Conservation (phyloP, 2,888 invertebrate genomes). For the Mesorhabditis spiculigera region DNA sequence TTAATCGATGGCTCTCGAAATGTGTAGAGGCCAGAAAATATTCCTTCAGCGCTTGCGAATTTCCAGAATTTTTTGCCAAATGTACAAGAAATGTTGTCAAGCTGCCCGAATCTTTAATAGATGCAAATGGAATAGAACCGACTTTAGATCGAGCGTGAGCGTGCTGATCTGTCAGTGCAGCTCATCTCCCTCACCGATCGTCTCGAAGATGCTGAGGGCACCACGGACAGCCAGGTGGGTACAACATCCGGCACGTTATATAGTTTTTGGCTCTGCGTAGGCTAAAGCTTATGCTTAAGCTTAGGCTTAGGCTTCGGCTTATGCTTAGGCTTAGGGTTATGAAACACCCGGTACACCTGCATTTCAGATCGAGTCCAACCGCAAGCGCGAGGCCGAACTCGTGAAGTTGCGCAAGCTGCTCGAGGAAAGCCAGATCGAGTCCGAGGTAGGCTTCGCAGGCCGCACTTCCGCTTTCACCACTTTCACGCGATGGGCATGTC, state of each 20-base stretch:
- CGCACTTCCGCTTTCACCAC: constrained; percentile 63
- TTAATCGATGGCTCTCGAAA: no score
- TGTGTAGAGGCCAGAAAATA: neutral
- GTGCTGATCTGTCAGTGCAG: constrained; percentile 96
- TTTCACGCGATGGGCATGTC: constrained; percentile 60
- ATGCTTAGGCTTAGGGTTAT: neutral
- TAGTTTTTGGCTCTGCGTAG: no score
- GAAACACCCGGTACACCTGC: neutral
- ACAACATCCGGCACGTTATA: no score
- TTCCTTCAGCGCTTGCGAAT: constrained; percentile 10
- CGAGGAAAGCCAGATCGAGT: constrained; percentile 94
- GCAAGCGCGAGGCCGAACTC: constrained; percentile 94
- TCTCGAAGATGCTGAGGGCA: constrained; percentile 98
- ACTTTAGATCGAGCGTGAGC: constrained; percentile 92
- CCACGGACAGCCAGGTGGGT: constrained; percentile 88
- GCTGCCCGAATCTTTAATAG: neutral
- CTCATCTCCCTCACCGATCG: constrained; percentile 95
- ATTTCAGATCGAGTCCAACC: constrained; percentile 91
- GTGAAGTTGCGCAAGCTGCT: constrained; percentile 93
- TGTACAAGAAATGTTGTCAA: constrained; percentile 19
- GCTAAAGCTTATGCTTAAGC: no score
- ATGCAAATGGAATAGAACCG: constrained; percentile 36
- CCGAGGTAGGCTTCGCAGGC: constrained; percentile 21
- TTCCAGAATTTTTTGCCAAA: constrained; percentile 1
- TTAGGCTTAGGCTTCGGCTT: neutral